A percentile compares a stretch with the other conserved stretches of the same genome.
These are phyloP conservation scores for Drosophila setifemur DNA, from an alignment of 1,140 invertebrate genomes.

Conservation along the genomic window DNA sequence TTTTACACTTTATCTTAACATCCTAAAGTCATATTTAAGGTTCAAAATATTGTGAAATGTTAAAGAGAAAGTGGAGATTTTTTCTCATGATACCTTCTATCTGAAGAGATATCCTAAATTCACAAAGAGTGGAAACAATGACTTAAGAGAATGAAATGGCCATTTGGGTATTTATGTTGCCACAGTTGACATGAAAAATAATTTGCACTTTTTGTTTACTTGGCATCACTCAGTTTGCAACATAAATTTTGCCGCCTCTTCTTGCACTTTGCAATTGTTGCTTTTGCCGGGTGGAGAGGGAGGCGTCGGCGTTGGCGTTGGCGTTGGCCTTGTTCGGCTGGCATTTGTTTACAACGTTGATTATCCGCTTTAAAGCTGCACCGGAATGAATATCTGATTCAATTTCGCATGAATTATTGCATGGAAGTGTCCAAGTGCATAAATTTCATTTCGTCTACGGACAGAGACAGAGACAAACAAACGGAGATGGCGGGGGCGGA, in stretches of 20 bases:
- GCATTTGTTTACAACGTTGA: constrained; percentile 71
- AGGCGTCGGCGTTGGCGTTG: no score
- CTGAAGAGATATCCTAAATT: not conserved
- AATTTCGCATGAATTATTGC: constrained; percentile 81
- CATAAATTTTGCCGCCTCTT: constrained; percentile 54
- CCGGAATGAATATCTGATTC: constrained; percentile 79
- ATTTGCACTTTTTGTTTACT: constrained; percentile 48
- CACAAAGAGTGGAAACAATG: not conserved
- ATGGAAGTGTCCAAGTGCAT: constrained; percentile 78
- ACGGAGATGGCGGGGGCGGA: constrained; percentile 8
- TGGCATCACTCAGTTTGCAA: constrained; percentile 36
- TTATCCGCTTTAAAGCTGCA: constrained; percentile 78
- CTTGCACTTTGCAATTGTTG: constrained; percentile 4
- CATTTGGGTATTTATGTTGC: constrained; percentile 29
- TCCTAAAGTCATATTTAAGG: no score
- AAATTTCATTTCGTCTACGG: constrained; percentile 75
- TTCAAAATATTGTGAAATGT: no score
- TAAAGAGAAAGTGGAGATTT: no score
- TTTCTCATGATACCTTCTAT: no score
- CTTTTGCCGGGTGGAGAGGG: no score
- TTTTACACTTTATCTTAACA: not conserved
- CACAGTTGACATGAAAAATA: constrained; percentile 45
- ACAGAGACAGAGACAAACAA: constrained; percentile 28
- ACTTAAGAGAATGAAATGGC: constrained; percentile 15
- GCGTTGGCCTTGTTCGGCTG: constrained; percentile 17